A percentile compares a stretch with the other conserved stretches of the same genome.
phyloP scores from a whole-genome alignment of 2,888 invertebrate genomes.

The Pseudoips prasinana region DNA sequence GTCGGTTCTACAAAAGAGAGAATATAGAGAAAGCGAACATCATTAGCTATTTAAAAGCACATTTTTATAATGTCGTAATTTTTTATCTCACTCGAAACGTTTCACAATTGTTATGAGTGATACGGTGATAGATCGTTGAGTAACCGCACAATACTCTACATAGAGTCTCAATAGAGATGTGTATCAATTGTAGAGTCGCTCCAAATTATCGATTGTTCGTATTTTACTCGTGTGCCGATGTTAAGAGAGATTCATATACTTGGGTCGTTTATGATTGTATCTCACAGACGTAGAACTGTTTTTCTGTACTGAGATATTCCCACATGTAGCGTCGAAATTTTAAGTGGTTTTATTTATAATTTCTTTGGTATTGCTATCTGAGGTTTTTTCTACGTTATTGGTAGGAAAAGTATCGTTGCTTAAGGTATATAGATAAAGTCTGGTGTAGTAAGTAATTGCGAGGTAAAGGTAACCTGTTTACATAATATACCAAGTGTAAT shows the following conservation, averaged over 20 bases:
- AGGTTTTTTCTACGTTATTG: background rate
- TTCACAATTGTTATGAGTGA: conserved; percentile 27
- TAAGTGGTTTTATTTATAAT: background rate
- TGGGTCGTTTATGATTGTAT: background rate
- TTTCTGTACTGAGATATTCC: conserved; percentile 7
- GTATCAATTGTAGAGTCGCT: conserved; percentile 38
- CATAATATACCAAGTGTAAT: no score
- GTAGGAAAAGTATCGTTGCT: no score
- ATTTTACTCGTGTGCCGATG: conserved; percentile 21
- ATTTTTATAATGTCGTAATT: conserved; percentile 21
- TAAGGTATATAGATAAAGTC: no score
- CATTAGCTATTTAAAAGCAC: conserved; percentile 18
- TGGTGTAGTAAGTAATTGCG: no score
- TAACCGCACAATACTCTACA: conserved; percentile 30
- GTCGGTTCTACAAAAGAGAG: no score
- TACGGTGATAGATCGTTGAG: conserved; percentile 20
- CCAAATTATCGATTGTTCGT: conserved; percentile 60
- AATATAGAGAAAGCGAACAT: no score
- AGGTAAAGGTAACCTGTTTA: no score
- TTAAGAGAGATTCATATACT: conserved; percentile 9
- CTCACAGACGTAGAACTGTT: conserved; percentile 13
- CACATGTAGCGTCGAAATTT: background rate
- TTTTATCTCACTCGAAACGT: conserved; percentile 21
- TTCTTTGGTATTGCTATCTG: background rate
- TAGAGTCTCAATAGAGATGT: conserved; percentile 37